Base-by-base conservation (phyloP, 2,888 invertebrate genomes). In the Drymonia ruficornis region DNA sequence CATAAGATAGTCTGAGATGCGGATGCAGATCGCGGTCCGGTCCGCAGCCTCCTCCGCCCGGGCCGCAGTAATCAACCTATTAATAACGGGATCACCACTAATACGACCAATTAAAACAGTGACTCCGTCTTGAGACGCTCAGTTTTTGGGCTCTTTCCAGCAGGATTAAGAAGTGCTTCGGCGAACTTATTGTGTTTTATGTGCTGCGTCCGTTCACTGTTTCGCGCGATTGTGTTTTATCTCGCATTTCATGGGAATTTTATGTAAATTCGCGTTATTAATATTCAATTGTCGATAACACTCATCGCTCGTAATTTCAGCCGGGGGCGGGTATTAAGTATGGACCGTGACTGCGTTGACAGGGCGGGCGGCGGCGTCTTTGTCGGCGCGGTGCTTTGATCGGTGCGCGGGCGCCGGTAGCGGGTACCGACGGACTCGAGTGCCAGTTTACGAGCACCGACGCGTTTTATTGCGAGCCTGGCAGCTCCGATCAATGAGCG, bases 131-230 rank as follows among this genome's bases (percentile, higher is more conserved):
- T 88, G 83, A 91, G 90, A 89, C 87, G 81, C 83, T 72, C 86
- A 90, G 90, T 90, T 91, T 92, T 92, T 91, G 91, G 92, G 89
- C 76, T 84, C 84, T 82, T 82, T 91, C 92, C 91, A 91, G 86
- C 70, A 64, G 81, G 87, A 88, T 91, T 87, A 89, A 23, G 76
- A 76, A 78, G 76, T 75, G 78, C 82, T 85, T 81, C 78, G 81
- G 77, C 81, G 75, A 76, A 77, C 76, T 74, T 76, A 76, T 65
- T 71, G 66, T 74, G 71, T 77, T 76, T 76, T 79, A 80, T 74
- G 63, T 59, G 56, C 54, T 63, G 53, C 61, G 53, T 28, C 55
- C 62, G 63, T 55, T 59, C 68, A 5, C 54, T 68, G 66, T 67
- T 73, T 70, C 63, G 66, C 67, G 67, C 60, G 66, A 72, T 74